phyloP scores from a whole-genome alignment of 1,140 invertebrate species.

The Halesus radiatus region DNA sequence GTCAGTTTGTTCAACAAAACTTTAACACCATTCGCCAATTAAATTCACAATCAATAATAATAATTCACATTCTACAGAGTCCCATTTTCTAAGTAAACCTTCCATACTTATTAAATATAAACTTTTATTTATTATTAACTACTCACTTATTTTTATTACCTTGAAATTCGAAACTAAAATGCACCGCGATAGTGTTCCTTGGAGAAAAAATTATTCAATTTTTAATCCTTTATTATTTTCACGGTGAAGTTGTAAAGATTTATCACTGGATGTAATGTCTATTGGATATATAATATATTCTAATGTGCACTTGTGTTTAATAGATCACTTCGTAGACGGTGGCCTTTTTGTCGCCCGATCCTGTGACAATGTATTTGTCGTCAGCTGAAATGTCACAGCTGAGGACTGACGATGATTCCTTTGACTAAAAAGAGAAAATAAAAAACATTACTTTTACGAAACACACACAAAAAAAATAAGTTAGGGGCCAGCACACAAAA shows the following conservation, averaged over 20 bases:
- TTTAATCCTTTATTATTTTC: neutral
- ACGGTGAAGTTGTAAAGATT: neutral
- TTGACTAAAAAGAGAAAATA: conserved; percentile 83
- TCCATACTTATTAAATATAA: conserved; percentile 19
- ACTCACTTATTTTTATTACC: neutral
- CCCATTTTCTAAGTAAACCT: conserved; percentile 20
- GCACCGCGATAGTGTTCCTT: neutral
- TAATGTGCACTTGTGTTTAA: conserved; percentile 58
- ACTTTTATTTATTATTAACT: conserved; percentile 19
- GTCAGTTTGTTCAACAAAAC: neutral
- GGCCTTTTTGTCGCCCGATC: conserved; percentile 98
- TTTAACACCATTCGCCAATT: conserved; percentile 7
- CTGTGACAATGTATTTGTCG: conserved; percentile 99
- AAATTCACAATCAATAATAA: neutral
- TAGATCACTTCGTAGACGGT: conserved; percentile 99
- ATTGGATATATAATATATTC: too few species aligned
- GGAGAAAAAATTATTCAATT: neutral
- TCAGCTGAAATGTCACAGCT: conserved; percentile 99
- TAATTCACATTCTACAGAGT: conserved; percentile 8
- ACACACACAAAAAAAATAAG: too few species aligned
- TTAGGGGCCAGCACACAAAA: too few species aligned
- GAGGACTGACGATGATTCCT: conserved; percentile 97
- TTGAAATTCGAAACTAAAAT: neutral
- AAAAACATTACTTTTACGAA: neutral
- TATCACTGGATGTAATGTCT: conserved; percentile 20